These are phyloP conservation scores for Solen grandis DNA, from an alignment of 1,140 invertebrate genomes.

Conservation along the genomic window DNA sequence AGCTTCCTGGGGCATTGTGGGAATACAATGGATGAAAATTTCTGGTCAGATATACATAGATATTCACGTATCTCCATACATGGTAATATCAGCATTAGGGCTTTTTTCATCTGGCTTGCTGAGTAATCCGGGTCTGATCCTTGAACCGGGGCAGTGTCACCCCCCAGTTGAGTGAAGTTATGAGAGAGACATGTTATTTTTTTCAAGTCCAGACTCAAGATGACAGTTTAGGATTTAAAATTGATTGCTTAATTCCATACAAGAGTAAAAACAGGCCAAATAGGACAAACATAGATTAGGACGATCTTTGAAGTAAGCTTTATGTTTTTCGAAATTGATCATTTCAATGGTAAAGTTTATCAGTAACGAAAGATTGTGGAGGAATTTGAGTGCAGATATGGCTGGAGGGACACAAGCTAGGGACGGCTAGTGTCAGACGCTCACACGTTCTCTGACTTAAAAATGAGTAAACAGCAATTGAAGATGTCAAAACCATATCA, in stretches of 20 bases:
- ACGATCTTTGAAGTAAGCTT: conserved; percentile 48
- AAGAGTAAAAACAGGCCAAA: conserved; percentile 38
- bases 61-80: too few species aligned
- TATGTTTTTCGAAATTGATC: conserved; percentile 50
- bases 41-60: too few species aligned
- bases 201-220: conserved; percentile 29
- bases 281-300: conserved; percentile 53
- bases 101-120: too few species aligned
- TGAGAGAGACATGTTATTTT: conserved; percentile 41
- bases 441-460: conserved; percentile 53
- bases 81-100: too few species aligned
- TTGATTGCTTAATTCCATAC: conserved; percentile 53
- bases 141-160: too few species aligned
- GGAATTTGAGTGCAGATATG: conserved; percentile 51
- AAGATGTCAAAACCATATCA: conserved; percentile 41
- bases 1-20: too few species aligned
- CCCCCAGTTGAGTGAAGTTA: conserved; percentile 34
- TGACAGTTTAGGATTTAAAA: conserved; percentile 31
- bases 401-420: conserved; percentile 44
- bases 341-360: conserved; percentile 48
- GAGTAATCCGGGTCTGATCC: too few species aligned
- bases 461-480: conserved; percentile 54
- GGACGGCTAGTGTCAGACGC: conserved; percentile 19
- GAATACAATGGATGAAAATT: too few species aligned
- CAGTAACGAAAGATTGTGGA: conserved; percentile 33